phyloP scores from a whole-genome alignment of 2,797 vertebrate species.

The Tinamus major region DNA sequence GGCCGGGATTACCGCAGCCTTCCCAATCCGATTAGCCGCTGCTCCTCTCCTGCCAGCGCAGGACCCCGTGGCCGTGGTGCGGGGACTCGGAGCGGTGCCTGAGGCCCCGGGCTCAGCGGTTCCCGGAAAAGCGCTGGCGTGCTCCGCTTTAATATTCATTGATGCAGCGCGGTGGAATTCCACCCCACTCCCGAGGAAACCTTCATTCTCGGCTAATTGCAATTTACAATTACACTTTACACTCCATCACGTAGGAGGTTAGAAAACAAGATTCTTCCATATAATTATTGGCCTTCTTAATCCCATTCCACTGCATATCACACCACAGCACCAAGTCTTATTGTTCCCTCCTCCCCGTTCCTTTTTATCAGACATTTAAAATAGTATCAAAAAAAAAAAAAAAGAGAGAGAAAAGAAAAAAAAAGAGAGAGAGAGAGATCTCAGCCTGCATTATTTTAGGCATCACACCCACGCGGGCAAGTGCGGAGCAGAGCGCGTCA shows the following conservation, averaged over 20 bases:
- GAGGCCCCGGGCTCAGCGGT: neutral
- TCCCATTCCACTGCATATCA: neutral
- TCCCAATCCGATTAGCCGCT: conserved; percentile 82
- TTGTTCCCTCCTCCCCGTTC: conserved; percentile 26
- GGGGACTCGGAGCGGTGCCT: neutral
- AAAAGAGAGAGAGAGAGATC: neutral
- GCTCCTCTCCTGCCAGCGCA: conserved; percentile 58
- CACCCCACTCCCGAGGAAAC: conserved; percentile 18
- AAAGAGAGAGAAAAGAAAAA: no score
- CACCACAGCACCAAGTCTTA: neutral
- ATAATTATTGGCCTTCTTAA: conserved; percentile 30
- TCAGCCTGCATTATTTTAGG: conserved; percentile 1
- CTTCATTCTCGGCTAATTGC: conserved; percentile 51
- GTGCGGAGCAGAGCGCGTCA: neutral
- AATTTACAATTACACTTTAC: conserved; percentile 58
- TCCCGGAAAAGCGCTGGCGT: neutral
- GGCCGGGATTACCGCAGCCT: conserved; percentile 80
- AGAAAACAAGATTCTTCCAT: conserved; percentile 52
- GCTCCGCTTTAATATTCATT: neutral
- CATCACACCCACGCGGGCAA: neutral
- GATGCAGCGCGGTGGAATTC: conserved; percentile 14
- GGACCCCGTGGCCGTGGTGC: neutral
- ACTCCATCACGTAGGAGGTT: conserved; percentile 22
- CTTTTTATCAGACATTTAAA: neutral
- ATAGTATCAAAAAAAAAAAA: no score